Base-by-base conservation (phyloP, 2,888 invertebrate species). In the Crocallis elinguaria region DNA sequence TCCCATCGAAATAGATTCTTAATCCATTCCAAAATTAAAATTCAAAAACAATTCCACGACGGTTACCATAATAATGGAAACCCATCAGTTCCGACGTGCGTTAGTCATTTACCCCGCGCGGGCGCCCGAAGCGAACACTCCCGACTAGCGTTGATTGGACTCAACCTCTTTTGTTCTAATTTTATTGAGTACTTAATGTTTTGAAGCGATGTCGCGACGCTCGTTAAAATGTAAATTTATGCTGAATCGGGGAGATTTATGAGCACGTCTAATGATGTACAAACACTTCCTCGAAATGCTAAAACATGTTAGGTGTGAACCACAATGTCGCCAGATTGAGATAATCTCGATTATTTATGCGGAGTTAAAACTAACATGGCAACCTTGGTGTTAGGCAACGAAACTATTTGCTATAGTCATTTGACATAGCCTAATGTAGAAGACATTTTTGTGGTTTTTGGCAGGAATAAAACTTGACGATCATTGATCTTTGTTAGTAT, bases 161-260 rank as follows among this genome's bases (percentile, higher is more conserved):
- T 54, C 60, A 49, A 57, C 56, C 68, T 19, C 19, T 16, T 12
- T 16, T 27, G 79, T 82, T 84, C 77, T 78, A 80, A 82, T 83
- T 86, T 81, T 79, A 82, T 77, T 71, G 68, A 73, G 74, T 76
- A 79, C 80, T 81, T 79, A 79, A 35, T 25, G 35, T 71, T 78
- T 67, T 73, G 69, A 61, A 61, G 62, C 56, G 66, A 53, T 55
- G 62, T 62, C 66, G 64, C 67, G 69, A 66, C 73, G 70, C 58
- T 68, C 71, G 79, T 86, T 86, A 82, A 86, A 76, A 85, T 79
- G 78, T 76, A 76, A 83, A 86, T 87, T 86, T 87, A 88, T 86
- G 81, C 71, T 74, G 72, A 82, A 79, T 80, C 75, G 54, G 62
- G 58, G 62, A 75, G 86, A 88, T 88, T 86, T 86, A 88, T 81